These are phyloP conservation scores for Phymastichus coffea DNA, from an alignment of 1,140 invertebrate genomes.

Conservation along the genomic window DNA sequence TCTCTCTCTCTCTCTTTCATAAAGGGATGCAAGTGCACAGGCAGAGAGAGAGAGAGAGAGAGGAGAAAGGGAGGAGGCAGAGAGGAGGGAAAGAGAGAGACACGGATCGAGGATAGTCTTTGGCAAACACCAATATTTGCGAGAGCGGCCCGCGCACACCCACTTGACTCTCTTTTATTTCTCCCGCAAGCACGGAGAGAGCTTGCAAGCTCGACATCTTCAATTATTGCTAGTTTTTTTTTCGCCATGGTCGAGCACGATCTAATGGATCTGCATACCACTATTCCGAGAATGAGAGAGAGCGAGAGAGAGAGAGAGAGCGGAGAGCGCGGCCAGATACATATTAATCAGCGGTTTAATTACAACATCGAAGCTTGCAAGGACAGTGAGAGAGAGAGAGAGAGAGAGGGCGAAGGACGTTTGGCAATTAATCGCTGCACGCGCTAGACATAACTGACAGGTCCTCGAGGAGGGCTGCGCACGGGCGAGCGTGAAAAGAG, in stretches of 20 bases:
- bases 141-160: constrained; percentile 37
- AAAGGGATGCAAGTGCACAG: neutral
- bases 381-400: neutral
- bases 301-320: neutral
- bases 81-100: constrained; percentile 44
- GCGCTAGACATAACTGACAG: too few relatives aligned
- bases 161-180: neutral
- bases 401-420: too few relatives aligned
- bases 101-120: constrained; percentile 57
- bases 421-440: too few relatives aligned
- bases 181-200: too few relatives aligned
- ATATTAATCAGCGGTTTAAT: too few relatives aligned
- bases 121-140: constrained; percentile 60
- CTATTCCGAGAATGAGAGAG: too few relatives aligned
- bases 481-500: constrained; percentile 4
- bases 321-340: constrained; percentile 19
- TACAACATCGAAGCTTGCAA: neutral
- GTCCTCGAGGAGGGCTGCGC: neutral
- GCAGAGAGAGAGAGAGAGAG: constrained; percentile 28
- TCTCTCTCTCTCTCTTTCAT: neutral
- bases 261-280: too few relatives aligned
- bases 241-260: too few relatives aligned
- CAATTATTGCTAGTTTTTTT: too few relatives aligned
- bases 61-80: constrained; percentile 32
- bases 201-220: too few relatives aligned